Base-by-base conservation (phyloP, 2,888 invertebrate species). In the Charanyca ferruginea region DNA sequence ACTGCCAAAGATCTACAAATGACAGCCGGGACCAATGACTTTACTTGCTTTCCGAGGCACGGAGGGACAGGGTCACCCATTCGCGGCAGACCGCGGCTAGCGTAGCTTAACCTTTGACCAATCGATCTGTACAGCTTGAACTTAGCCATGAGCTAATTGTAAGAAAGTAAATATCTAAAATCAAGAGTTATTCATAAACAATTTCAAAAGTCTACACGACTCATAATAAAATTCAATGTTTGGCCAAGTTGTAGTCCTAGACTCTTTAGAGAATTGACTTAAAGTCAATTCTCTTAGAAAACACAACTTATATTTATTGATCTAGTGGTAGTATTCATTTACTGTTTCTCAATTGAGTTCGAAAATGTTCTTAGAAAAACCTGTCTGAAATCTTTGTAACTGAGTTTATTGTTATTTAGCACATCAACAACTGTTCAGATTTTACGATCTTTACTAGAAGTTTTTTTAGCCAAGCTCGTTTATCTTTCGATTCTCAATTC, bases 391-490 rank as follows among this genome's bases (percentile, higher is more conserved):
- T 18, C 44, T 55, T 25, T 20, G 9, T 18, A 53, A 38, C 22
- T 38, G 1, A 8, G 11, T n/a, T 32, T 55, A 28, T 18, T 16
- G 32, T 41, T 69, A 22, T 58, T 42, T 7, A 16, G 18, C 25
- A 66, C 32, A 59, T 66, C 11, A 16, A 42, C 32, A 7, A 11
- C n/a, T 38, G 1, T 23, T 18, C 28, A 7, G 58, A 35, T 9
- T 42, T 62, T 48, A 60, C 47, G 32, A 66, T 42, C 20, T 16
- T 23, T n/a, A 7, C 13, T 7, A 48, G 18, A 35, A 48, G 23
- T n/a, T 61, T 57, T 54, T 59, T 22, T 16, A 16, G 23, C 4
- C 8, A 44, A 35, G 22, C 25, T 71, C 48, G 35, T 49, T 67
- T 44, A 18, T 23, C 38, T 70, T n/a, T 16, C 20, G 23, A 32